Percentiles rank a stretch among this genome's conserved stretches.
Conservation (phyloP, 2,888 invertebrate species). For the Euspilapteryx auroguttella region DNA sequence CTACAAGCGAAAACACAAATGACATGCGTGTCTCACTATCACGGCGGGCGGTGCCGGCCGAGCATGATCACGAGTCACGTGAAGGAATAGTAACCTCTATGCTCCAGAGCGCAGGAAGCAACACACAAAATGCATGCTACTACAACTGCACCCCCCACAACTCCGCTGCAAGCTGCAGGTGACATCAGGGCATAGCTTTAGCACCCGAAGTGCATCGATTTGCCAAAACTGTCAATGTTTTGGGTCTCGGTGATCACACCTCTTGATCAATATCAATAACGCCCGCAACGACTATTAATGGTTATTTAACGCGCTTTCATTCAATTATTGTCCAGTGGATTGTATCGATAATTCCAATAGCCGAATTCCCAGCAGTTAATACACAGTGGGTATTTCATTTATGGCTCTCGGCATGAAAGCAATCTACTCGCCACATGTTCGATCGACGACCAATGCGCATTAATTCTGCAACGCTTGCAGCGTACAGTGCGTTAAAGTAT, state of each 20-base stretch:
- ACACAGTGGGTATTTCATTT: constrained; percentile 33
- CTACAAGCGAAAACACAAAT: too few relatives aligned
- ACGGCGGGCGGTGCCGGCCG: too few relatives aligned
- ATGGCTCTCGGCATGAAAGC: constrained; percentile 26
- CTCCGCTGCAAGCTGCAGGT: too few relatives aligned
- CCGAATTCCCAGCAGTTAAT: constrained; percentile 42
- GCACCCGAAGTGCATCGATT: too few relatives aligned
- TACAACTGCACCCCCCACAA: too few relatives aligned
- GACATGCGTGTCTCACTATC: too few relatives aligned
- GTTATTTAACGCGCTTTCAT: constrained; percentile 44
- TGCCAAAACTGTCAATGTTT: too few relatives aligned
- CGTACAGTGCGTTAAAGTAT: constrained; percentile 32
- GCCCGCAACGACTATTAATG: constrained; percentile 40
- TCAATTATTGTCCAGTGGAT: constrained; percentile 45
- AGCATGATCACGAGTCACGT: too few relatives aligned
- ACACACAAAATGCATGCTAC: too few relatives aligned
- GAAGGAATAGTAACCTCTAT: too few relatives aligned
- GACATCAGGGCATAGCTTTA: too few relatives aligned
- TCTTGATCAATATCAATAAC: constrained; percentile 32
- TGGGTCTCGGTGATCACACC: constrained; percentile 15
- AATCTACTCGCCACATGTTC: constrained; percentile 24
- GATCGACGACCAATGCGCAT: constrained; percentile 22
- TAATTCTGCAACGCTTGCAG: constrained; percentile 33
- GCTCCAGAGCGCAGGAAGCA: too few relatives aligned
- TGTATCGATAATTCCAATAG: constrained; percentile 38